Evolutionary conservation across 2,888 invertebrate species (phyloP), one percentile per base, ranked within the genome.

Genomic region (Lottia gigantea): DNA sequence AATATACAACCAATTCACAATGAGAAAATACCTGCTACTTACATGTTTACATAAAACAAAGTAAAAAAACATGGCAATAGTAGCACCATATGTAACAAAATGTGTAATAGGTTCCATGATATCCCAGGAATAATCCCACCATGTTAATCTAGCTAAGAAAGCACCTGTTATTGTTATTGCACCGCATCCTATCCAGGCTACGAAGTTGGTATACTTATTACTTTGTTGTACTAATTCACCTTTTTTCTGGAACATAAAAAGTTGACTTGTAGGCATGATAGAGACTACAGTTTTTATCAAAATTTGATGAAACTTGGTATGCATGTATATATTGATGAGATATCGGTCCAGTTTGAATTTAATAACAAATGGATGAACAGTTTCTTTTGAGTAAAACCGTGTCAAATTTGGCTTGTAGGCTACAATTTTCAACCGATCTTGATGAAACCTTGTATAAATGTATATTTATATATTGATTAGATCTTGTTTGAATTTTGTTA

Each of bases 91-190:
- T 3, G 98, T 98, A 70, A 91, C 89, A 78, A 98, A 99, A 90
- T 98, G 99, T 6, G 98, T 99, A 70, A 98, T 96, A 31, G 89
- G 89, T 79, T 89, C 89, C 87, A 89, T 89, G 73, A 89, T 89
- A 79, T 89, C 89, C 89, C 89, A 98, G 15, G 97, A 97, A 91
- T 99, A 99, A 90, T 99, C 98, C 97, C 97, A 98, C 98, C 98
- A 99, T 70, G 98, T 99, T 47, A 99, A 92, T 70, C 99, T 92
- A 7, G 98, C 98, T 75, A 99, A 91, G 67, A 97, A 93, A 2
- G 98, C 98, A 88, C 97, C 97, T 91, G 99, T 98, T 62, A 97
- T 93, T 0, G 96, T 95, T 97, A 98, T 98, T 72, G 96, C 90
- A 0, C 95, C 94, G 25, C 99, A 91, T 0, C 96, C 96, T 19